These are phyloP conservation scores for Xiphias gladius DNA, from an alignment of 2,113 vertebrate species.

Conservation along the genomic window DNA sequence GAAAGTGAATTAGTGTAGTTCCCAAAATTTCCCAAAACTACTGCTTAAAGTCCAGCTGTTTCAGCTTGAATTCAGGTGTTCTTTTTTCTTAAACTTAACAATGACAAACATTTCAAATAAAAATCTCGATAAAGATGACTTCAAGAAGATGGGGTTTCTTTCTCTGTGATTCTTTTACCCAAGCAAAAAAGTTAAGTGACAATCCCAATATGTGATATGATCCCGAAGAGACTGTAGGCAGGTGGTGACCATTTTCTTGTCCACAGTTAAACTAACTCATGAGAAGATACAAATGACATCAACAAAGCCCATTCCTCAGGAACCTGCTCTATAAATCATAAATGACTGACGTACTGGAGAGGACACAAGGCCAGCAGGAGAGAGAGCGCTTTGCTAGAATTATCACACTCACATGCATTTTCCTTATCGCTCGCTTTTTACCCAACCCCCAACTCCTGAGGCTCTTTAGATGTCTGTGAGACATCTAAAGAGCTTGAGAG, in stretches of 20 bases:
- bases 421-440: conserved; percentile 59
- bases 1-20: neutral
- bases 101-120: neutral
- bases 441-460: conserved; percentile 73
- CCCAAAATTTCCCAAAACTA: neutral
- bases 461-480: conserved; percentile 66
- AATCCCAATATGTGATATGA: neutral
- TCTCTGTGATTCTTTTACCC: neutral
- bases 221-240: neutral
- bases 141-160: neutral
- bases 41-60: neutral
- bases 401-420: conserved; percentile 56
- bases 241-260: conserved; percentile 15
- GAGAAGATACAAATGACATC: conserved; percentile 55
- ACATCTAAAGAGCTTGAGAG: conserved; percentile 63
- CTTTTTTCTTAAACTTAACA: neutral
- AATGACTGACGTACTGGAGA: conserved; percentile 53
- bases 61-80: neutral
- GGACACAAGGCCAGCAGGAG: conserved; percentile 43
- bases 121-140: neutral
- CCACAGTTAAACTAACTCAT: neutral
- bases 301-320: conserved; percentile 57
- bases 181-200: neutral
- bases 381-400: conserved; percentile 41
- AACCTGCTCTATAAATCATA: conserved; percentile 71